phyloP scores from a whole-genome alignment of 2,888 invertebrate genomes.

The Arrhopalites spinosus region DNA sequence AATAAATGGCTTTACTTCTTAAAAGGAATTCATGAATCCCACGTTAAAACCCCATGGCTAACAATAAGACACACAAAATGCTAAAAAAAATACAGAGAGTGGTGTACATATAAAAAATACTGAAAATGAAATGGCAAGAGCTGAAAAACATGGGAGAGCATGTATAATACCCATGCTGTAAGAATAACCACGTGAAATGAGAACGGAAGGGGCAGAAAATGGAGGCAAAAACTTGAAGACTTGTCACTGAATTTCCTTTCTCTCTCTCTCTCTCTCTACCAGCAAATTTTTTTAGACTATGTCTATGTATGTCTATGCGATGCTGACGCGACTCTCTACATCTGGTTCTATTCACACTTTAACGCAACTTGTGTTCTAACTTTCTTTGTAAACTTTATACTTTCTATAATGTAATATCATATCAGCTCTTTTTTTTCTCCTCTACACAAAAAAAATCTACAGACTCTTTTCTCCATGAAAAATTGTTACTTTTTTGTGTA shows the following conservation, averaged over 20 bases:
- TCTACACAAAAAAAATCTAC: too few relatives aligned
- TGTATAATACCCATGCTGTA: background rate
- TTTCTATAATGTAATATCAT: too few relatives aligned
- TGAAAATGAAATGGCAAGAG: background rate
- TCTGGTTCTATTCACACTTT: too few relatives aligned
- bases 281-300: too few relatives aligned
- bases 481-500: too few relatives aligned
- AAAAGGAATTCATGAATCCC: constrained; percentile 4
- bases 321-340: too few relatives aligned
- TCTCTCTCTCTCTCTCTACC: background rate
- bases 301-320: too few relatives aligned
- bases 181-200: constrained; percentile 4
- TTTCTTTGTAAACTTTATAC: too few relatives aligned
- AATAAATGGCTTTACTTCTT: constrained; percentile 7
- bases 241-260: constrained; percentile 13
- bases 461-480: too few relatives aligned
- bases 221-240: constrained; percentile 6
- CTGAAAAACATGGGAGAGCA: background rate
- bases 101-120: background rate
- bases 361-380: too few relatives aligned
- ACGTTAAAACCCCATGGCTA: background rate
- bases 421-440: too few relatives aligned
- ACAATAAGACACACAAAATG: background rate
- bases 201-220: constrained; percentile 3
- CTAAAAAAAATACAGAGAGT: background rate